phyloP scores from a whole-genome alignment of 2,113 vertebrate species.

The Mormoops blainvillei region DNA sequence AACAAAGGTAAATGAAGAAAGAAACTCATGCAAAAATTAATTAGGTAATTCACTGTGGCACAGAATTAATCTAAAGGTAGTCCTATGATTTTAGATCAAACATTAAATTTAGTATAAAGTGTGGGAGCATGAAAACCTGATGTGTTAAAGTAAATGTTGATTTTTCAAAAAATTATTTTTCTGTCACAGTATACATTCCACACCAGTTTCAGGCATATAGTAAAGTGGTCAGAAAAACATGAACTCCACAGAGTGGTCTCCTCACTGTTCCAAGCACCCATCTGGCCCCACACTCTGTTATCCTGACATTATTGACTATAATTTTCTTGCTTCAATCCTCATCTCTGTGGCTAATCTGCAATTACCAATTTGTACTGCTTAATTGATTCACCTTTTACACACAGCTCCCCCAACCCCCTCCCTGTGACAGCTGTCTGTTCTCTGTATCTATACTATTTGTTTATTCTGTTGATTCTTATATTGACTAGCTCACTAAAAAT shows the following conservation, averaged over 20 bases:
- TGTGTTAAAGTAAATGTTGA: neutral
- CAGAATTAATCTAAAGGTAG: neutral
- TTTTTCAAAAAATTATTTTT: neutral
- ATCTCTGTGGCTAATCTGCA: too few species aligned
- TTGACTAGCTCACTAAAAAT: neutral
- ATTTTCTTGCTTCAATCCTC: too few species aligned
- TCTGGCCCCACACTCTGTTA: too few species aligned
- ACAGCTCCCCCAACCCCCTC: too few species aligned
- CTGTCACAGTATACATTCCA: neutral
- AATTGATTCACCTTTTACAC: too few species aligned
- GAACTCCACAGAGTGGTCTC: neutral
- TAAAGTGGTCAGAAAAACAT: neutral
- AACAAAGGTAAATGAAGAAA: neutral
- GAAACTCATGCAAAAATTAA: neutral
- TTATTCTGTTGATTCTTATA: neutral
- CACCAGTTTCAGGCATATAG: neutral
- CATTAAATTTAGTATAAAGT: neutral
- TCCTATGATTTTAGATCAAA: neutral
- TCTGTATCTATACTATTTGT: too few species aligned
- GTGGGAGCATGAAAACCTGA: neutral
- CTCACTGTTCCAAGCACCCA: too few species aligned
- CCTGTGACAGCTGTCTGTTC: too few species aligned
- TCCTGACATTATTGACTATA: too few species aligned
- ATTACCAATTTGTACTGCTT: too few species aligned
- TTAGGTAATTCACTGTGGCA: neutral